These are phyloP conservation scores for Prietella phreatophila DNA, from an alignment of 2,113 vertebrate genomes.

Conservation along the genomic window DNA sequence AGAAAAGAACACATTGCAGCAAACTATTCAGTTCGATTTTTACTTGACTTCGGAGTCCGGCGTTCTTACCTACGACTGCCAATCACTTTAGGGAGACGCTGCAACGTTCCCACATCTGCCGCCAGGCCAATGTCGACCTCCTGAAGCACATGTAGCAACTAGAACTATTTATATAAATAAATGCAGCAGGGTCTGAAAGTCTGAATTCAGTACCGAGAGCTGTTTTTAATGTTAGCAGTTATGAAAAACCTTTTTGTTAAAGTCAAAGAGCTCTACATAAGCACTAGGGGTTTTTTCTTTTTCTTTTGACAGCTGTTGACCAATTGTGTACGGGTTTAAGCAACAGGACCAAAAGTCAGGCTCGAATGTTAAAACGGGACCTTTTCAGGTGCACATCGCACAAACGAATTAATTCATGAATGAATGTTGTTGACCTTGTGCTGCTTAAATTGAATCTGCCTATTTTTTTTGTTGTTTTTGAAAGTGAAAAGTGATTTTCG, in stretches of 20 bases:
- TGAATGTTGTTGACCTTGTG: too few species aligned
- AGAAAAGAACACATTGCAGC: background rate
- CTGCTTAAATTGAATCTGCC: too few species aligned
- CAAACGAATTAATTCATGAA: too few species aligned
- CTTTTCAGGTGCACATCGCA: too few species aligned
- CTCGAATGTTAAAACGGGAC: too few species aligned
- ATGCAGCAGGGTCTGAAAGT: background rate
- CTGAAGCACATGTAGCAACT: slow-evolving; percentile 57
- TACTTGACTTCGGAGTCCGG: background rate
- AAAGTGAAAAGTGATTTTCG: too few species aligned
- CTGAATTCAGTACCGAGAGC: background rate
- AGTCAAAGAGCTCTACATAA: too few species aligned
- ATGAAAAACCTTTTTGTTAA: background rate
- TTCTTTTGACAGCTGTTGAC: too few species aligned
- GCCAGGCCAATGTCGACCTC: slow-evolving; percentile 87
- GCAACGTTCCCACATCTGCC: slow-evolving; percentile 84
- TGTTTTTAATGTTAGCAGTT: background rate
- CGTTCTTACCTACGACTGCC: slow-evolving; percentile 78
- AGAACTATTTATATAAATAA: background rate
- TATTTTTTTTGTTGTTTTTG: too few species aligned
- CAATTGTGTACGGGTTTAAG: too few species aligned
- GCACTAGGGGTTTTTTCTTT: too few species aligned
- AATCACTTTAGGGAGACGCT: slow-evolving; percentile 83
- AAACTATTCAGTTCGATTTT: background rate
- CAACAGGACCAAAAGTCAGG: too few species aligned